Evolutionary conservation across 1,140 invertebrate species (phyloP).

Genomic region (Grapholita molesta): DNA sequence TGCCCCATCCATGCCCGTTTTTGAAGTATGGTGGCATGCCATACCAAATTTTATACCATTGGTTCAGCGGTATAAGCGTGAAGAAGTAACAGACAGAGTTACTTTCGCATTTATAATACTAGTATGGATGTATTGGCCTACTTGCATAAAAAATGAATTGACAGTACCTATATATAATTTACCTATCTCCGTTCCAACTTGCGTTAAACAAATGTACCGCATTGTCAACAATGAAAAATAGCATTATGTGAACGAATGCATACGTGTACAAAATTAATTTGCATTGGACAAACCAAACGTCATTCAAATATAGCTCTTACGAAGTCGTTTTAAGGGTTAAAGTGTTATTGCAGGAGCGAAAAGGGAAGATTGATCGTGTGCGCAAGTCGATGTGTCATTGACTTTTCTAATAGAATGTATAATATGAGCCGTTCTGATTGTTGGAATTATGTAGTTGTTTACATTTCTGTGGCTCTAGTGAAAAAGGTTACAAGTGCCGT

Average conservation of each 20-base stretch:
- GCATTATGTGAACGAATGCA: constrained; percentile 68
- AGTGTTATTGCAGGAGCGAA: background rate
- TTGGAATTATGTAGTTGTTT: background rate
- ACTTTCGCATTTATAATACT: too few relatives aligned
- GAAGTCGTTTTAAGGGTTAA: constrained; percentile 23
- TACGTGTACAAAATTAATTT: constrained; percentile 37
- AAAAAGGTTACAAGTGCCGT: too few relatives aligned
- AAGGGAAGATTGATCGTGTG: constrained; percentile 30
- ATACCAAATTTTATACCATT: too few relatives aligned
- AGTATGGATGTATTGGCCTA: too few relatives aligned
- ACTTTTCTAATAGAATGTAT: constrained; percentile 2
- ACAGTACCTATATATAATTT: too few relatives aligned
- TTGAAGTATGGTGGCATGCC: too few relatives aligned
- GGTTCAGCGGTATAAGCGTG: too few relatives aligned
- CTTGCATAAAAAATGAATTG: too few relatives aligned
- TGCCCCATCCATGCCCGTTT: too few relatives aligned
- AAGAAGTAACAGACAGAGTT: too few relatives aligned
- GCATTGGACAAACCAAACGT: constrained; percentile 2
- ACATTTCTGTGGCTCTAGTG: too few relatives aligned
- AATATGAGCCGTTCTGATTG: background rate
- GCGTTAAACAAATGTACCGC: constrained; percentile 7
- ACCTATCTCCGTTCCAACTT: too few relatives aligned
- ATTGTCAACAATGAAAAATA: constrained; percentile 66
- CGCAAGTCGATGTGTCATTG: constrained; percentile 4
- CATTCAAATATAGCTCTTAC: constrained; percentile 31